A percentile compares a stretch with the other conserved stretches of the same genome.
Conservation (phyloP, 2,888 invertebrate genomes). For the Polymixis lichenea region DNA sequence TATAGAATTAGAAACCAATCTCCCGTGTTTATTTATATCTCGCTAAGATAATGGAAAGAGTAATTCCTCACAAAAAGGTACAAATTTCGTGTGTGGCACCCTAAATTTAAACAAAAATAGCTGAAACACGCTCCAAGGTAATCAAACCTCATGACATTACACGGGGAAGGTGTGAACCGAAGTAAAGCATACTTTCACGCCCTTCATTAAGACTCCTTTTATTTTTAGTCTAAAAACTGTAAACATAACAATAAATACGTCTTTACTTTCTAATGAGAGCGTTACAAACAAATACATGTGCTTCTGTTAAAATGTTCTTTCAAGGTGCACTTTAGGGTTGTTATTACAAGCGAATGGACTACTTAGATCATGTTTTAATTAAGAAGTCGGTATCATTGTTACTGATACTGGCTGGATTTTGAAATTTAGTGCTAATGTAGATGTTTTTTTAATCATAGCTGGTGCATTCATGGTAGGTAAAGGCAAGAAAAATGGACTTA, state of each 20-base stretch:
- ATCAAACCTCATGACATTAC: conserved; percentile 85
- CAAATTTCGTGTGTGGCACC: conserved; percentile 69
- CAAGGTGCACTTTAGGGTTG: conserved; percentile 55
- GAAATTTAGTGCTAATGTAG: background rate
- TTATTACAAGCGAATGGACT: conserved; percentile 48
- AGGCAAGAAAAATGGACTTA: no score
- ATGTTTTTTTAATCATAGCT: background rate
- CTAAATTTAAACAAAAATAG: conserved; percentile 79
- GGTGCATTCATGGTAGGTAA: no score
- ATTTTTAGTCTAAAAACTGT: conserved; percentile 82
- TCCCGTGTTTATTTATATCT: conserved; percentile 57
- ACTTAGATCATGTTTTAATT: conserved; percentile 31
- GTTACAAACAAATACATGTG: conserved; percentile 71
- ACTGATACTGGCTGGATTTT: background rate
- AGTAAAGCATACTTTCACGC: conserved; percentile 80
- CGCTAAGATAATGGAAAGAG: conserved; percentile 54
- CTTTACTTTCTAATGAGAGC: conserved; percentile 77
- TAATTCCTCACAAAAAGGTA: conserved; percentile 66
- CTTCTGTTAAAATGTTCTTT: conserved; percentile 67
- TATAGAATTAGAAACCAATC: conserved; percentile 61
- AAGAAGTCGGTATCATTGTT: background rate
- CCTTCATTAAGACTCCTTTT: conserved; percentile 77
- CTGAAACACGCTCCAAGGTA: conserved; percentile 77
- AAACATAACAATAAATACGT: conserved; percentile 81
- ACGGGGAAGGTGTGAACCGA: conserved; percentile 87